phyloP scores from a whole-genome alignment of 2,888 invertebrate species.

The Muscina levida region DNA sequence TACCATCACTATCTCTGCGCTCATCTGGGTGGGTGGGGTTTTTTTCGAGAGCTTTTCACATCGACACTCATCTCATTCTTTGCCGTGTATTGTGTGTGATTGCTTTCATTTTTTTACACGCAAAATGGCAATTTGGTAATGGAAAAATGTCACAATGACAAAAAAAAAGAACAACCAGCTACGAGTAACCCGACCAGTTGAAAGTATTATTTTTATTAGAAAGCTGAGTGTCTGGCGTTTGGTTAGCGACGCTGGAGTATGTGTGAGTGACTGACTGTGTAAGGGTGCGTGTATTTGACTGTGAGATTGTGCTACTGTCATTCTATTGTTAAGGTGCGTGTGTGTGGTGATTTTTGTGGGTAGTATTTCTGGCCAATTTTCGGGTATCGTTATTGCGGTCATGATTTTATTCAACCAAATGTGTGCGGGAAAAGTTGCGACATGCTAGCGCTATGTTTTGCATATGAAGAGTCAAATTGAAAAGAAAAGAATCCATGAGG shows the following conservation, averaged over 20 bases:
- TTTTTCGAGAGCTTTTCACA: conserved; percentile 25
- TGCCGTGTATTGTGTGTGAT: conserved; percentile 51
- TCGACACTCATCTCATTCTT: background rate
- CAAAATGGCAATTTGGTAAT: conserved; percentile 60
- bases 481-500: too few species aligned
- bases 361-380: conserved; percentile 55
- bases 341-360: conserved; percentile 52
- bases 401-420: background rate
- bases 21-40: conserved; percentile 39
- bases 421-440: conserved; percentile 15
- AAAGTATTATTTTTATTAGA: conserved; percentile 22
- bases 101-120: conserved; percentile 67
- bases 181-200: conserved; percentile 27
- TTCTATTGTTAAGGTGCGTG: conserved; percentile 55
- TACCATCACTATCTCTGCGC: conserved; percentile 11
- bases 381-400: conserved; percentile 60
- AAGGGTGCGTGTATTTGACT: conserved; percentile 33
- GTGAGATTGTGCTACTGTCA: conserved; percentile 42
- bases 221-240: conserved; percentile 29
- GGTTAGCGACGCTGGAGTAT: conserved; percentile 23
- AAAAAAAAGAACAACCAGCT: conserved; percentile 3
- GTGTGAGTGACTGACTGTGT: conserved; percentile 9
- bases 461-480: too few species aligned
- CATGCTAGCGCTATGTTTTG: background rate
- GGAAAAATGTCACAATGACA: conserved; percentile 29